phyloP scores from a whole-genome alignment of 2,113 vertebrate genomes.

The Excalfactoria chinensis region DNA sequence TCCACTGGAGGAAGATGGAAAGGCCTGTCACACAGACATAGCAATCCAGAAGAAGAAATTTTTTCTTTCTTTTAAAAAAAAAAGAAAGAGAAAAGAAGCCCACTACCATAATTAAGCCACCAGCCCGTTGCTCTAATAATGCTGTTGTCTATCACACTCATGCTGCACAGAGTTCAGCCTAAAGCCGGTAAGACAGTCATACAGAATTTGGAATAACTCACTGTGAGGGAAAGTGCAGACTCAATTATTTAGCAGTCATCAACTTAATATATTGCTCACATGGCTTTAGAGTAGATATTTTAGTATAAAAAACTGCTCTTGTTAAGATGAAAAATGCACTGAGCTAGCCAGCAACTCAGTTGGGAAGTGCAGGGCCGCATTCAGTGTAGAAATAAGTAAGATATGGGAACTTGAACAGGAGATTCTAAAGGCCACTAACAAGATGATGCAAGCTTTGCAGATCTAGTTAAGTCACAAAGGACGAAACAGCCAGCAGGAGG shows the following conservation, averaged over 20 bases:
- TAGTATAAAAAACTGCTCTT: neutral
- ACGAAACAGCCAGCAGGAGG: neutral
- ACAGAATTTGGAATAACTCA: slow-evolving; percentile 8
- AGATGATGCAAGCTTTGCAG: neutral
- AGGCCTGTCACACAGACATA: neutral
- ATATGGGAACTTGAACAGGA: neutral
- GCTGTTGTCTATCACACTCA: neutral
- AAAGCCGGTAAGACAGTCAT: neutral
- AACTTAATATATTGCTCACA: neutral
- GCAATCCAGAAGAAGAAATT: neutral
- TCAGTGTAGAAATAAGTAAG: neutral
- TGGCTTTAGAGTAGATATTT: neutral
- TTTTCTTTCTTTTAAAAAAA: too few relatives aligned
- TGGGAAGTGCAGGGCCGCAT: neutral
- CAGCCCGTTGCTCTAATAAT: neutral
- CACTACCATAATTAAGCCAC: neutral
- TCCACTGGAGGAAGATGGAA: neutral
- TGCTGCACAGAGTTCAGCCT: neutral
- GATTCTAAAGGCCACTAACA: neutral
- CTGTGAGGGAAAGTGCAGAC: neutral
- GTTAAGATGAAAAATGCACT: neutral
- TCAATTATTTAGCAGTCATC: neutral
- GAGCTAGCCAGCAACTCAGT: neutral
- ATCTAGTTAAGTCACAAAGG: neutral
- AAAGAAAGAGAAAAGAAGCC: neutral